Evolutionary conservation across 1,140 invertebrate species (phyloP).

Genomic region (Panagrolaimus sp.): DNA sequence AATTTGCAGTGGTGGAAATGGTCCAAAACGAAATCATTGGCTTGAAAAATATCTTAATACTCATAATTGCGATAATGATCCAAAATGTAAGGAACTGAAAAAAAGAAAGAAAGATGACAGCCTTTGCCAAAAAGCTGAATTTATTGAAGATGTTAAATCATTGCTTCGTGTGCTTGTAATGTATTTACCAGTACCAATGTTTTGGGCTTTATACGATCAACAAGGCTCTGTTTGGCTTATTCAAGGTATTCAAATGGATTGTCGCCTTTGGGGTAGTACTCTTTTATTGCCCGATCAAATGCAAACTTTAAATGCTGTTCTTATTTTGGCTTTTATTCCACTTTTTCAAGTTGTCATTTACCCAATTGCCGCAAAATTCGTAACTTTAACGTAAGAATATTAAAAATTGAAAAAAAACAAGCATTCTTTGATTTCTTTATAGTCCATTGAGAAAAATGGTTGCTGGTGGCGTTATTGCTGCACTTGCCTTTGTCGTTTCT

Average conservation of each 20-base stretch:
- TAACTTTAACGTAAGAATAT: slow-evolving; percentile 34
- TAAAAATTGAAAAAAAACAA: not conserved
- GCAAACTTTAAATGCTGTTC: slow-evolving; percentile 64
- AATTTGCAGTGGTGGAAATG: slow-evolving; percentile 41
- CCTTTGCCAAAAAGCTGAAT: no score
- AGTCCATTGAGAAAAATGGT: slow-evolving; percentile 71
- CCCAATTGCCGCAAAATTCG: slow-evolving; percentile 28
- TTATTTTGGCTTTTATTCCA: slow-evolving; percentile 50
- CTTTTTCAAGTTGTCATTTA: slow-evolving; percentile 46
- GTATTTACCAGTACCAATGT: slow-evolving; percentile 60
- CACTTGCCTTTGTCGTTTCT: slow-evolving; percentile 75
- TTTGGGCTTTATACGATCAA: slow-evolving; percentile 72
- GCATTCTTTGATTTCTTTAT: no score
- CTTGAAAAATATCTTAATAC: slow-evolving; percentile 70
- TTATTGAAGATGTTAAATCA: not conserved
- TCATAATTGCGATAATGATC: slow-evolving; percentile 63
- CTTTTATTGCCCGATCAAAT: slow-evolving; percentile 78
- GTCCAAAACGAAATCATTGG: slow-evolving; percentile 68
- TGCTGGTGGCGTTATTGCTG: slow-evolving; percentile 75
- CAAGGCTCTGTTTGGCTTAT: slow-evolving; percentile 50
- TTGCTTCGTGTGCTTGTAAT: not conserved
- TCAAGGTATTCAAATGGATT: slow-evolving; percentile 37
- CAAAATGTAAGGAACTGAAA: slow-evolving; percentile 61
- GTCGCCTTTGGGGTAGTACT: slow-evolving; percentile 53
- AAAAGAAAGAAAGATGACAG: no score